Percentiles rank a stretch among this genome's conserved stretches.
These are phyloP conservation scores for Pseudoatta argentina DNA, from an alignment of 1,140 invertebrate genomes.

Conservation along the genomic window DNA sequence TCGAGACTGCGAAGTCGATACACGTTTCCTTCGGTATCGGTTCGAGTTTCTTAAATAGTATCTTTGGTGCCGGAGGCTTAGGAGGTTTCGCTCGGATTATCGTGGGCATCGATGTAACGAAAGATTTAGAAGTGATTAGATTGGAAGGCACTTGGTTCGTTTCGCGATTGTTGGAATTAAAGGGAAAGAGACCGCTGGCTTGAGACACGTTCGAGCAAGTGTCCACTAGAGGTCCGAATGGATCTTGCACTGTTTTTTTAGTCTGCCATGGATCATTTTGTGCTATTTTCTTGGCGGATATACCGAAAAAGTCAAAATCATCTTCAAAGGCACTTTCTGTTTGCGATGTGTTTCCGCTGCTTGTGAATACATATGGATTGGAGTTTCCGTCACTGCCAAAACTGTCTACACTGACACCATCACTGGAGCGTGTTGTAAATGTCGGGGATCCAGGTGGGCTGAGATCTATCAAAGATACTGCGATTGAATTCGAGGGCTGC, in stretches of 20 bases:
- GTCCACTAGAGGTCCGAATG: slow-evolving; percentile 78
- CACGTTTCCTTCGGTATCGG: slow-evolving; percentile 39
- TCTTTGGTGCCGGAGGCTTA: slow-evolving; percentile 76
- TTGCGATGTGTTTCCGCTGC: slow-evolving; percentile 90
- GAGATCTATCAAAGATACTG: slow-evolving; percentile 81
- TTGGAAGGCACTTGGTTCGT: slow-evolving; percentile 69
- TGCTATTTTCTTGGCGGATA: slow-evolving; percentile 68
- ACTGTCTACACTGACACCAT: slow-evolving; percentile 91
- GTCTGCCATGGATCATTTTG: slow-evolving; percentile 83
- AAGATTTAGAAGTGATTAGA: slow-evolving; percentile 53
- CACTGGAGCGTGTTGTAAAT: slow-evolving; percentile 90
- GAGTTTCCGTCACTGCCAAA: slow-evolving; percentile 91
- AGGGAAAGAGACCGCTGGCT: slow-evolving; percentile 80
- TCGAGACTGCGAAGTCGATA: background rate
- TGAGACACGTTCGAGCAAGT: slow-evolving; percentile 53
- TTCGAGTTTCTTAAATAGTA: slow-evolving; percentile 63
- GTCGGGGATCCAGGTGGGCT: slow-evolving; percentile 91
- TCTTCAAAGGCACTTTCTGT: slow-evolving; percentile 92
- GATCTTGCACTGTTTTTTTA: slow-evolving; percentile 76
- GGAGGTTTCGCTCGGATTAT: slow-evolving; percentile 88
- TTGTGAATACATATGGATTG: slow-evolving; percentile 87
- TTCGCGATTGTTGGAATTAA: slow-evolving; percentile 70
- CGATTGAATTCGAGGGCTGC: slow-evolving; percentile 66
- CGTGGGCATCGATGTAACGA: slow-evolving; percentile 87
- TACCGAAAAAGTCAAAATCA: slow-evolving; percentile 89